These are phyloP conservation scores for Phylloscopus whistleri DNA, from an alignment of 2,113 vertebrate species.

Conservation along the genomic window DNA sequence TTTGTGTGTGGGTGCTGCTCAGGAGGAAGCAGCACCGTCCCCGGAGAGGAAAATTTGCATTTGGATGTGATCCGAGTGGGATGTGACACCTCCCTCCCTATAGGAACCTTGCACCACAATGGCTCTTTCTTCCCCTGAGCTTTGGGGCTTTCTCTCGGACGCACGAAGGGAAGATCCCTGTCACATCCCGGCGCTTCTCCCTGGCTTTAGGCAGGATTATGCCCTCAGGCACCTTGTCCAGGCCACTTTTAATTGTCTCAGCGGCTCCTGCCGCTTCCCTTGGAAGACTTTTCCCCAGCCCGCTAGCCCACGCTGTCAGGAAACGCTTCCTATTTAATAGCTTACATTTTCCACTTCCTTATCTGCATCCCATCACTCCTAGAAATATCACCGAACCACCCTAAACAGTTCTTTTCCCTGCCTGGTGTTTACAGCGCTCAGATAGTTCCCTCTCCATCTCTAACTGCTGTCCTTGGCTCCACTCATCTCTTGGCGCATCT, in stretches of 20 bases:
- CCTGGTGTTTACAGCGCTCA: conserved; percentile 9
- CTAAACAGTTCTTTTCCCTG: conserved; percentile 48
- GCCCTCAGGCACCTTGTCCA: neutral
- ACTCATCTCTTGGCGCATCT: neutral
- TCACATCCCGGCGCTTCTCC: neutral
- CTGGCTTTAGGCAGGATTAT: neutral
- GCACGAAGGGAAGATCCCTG: neutral
- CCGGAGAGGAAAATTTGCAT: neutral
- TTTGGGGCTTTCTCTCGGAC: neutral
- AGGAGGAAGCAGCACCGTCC: neutral
- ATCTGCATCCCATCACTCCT: conserved; percentile 55
- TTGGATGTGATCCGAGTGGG: neutral
- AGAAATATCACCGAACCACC: conserved; percentile 47
- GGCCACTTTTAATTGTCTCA: conserved; percentile 6
- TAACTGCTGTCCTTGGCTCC: neutral
- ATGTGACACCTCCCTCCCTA: neutral
- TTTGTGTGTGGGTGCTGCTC: neutral
- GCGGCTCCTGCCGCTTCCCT: conserved; percentile 64
- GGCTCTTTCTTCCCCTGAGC: neutral
- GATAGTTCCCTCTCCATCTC: neutral
- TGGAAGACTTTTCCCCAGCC: neutral
- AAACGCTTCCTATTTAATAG: conserved; percentile 55
- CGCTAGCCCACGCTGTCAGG: conserved; percentile 36
- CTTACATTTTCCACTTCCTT: conserved; percentile 60
- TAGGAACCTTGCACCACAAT: neutral